Conservation (phyloP, 1,140 invertebrate species). For the Chironomus tepperi region DNA sequence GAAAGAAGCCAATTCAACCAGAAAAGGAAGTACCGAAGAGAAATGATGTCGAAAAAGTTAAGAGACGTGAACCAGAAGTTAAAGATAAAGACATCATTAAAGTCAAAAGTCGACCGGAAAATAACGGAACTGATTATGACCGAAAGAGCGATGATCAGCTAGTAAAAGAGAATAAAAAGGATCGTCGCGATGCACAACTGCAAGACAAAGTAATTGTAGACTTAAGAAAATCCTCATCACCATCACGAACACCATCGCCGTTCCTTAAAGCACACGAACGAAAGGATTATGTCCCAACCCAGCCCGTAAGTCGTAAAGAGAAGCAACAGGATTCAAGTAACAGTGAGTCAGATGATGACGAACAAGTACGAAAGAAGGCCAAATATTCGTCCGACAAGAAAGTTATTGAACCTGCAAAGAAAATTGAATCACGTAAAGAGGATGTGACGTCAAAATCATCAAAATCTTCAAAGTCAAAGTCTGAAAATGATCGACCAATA, state of each 20-base stretch:
- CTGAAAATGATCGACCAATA: neutral
- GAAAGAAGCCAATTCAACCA: neutral
- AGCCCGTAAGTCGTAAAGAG: slow-evolving; percentile 34
- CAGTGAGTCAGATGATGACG: slow-evolving; percentile 26
- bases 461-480: neutral
- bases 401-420: slow-evolving; percentile 36
- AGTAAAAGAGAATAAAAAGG: neutral
- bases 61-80: neutral
- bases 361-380: slow-evolving; percentile 42
- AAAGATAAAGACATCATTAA: neutral
- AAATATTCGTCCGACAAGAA: slow-evolving; percentile 38
- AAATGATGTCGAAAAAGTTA: neutral
- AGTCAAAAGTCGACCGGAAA: neutral
- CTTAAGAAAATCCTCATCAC: slow-evolving; percentile 42
- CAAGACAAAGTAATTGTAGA: neutral
- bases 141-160: neutral
- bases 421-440: slow-evolving; percentile 40
- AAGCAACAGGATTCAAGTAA: slow-evolving; percentile 42
- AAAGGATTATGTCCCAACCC: neutral
- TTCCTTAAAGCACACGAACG: slow-evolving; percentile 66
- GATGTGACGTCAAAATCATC: slow-evolving; percentile 32
- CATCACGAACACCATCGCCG: slow-evolving; percentile 68
- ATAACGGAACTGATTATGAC: neutral
- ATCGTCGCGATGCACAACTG: neutral
- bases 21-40: neutral